Conservation (phyloP, 1,140 invertebrate species). For the Bombus affinis region DNA sequence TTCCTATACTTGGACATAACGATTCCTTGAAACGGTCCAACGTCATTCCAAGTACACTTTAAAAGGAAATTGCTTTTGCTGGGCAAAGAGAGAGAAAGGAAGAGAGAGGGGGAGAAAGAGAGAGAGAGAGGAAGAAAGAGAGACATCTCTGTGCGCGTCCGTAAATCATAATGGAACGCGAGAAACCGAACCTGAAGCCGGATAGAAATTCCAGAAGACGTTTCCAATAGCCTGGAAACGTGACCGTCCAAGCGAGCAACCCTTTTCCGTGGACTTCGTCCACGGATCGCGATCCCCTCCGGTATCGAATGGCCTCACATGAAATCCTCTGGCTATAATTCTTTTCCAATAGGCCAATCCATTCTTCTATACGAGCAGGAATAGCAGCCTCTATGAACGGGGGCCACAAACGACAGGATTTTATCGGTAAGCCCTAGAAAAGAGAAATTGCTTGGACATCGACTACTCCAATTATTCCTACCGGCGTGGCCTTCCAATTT, state of each 20-base stretch:
- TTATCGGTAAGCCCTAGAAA: slow-evolving; percentile 16
- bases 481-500: background rate
- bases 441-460: slow-evolving; percentile 12
- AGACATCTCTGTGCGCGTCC: background rate
- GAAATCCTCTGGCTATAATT: slow-evolving; percentile 42
- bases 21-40: background rate
- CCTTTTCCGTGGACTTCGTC: background rate
- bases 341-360: slow-evolving; percentile 52
- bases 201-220: slow-evolving; percentile 8
- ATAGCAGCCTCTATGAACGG: background rate
- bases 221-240: slow-evolving; percentile 33
- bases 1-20: background rate
- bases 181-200: slow-evolving; percentile 1
- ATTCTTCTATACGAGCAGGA: slow-evolving; percentile 36
- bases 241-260: slow-evolving; percentile 2
- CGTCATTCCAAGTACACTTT: background rate
- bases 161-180: slow-evolving; percentile 18
- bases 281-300: background rate
- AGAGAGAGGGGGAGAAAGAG: background rate
- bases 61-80: slow-evolving; percentile 26
- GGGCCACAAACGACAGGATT: slow-evolving; percentile 16
- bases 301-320: background rate
- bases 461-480: slow-evolving; percentile 32
- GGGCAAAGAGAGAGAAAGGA: background rate
- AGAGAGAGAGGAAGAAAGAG: background rate